Base-by-base conservation (phyloP, 1,140 invertebrate species). In the Leptinotarsa undecemlineata region DNA sequence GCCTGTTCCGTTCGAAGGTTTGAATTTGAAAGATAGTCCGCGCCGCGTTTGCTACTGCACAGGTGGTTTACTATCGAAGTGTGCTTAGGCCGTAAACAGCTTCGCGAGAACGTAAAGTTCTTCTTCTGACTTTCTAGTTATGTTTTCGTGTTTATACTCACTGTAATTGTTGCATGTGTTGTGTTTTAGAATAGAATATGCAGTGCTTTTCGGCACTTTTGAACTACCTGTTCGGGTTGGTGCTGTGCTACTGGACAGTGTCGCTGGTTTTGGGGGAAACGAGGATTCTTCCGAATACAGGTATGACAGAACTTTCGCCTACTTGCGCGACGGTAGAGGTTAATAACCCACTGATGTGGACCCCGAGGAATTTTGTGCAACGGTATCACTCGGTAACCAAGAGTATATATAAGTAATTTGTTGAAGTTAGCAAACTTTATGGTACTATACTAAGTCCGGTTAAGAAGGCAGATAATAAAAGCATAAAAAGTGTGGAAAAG, bases 171-270 rank as follows among this genome's bases (percentile, higher is more conserved):
- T 68, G 75, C n/a, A 73, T 76, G 67, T 64, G 62, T 63, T 70
- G 72, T 70, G 75, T 69, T 51, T 69, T 73, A 42, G 60, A 72
- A 68, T 48, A 73, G 69, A 69, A 76, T 73, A 57, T 57, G 51
- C n/a, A 17, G 75, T 68, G 75, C 61, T 73, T 71, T 71, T 60
- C 75, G 33, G 68, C n/a, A 48, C 61, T 70, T 67, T 73, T 73
- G 42, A 73, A 76, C 72, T 71, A 73, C 75, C 66, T 76, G 19
- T 70, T 67, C 21, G 51, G 63, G 64, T 20, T 76, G 60, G 72
- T 73, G 51, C 64, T 76, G 64, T 73, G 75, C 47, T 73, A 68
- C 57, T 76, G 71, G 72, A 72, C 71, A 48, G 70, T 76, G 33
- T 69, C 72, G 23, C 48, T 76, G 15, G 71, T 76, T 20, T 48